Evolutionary conservation across 2,113 vertebrate species (phyloP), one percentile per base, ranked within the genome.

Genomic region (Brachyhypopomus occidentalis): DNA sequence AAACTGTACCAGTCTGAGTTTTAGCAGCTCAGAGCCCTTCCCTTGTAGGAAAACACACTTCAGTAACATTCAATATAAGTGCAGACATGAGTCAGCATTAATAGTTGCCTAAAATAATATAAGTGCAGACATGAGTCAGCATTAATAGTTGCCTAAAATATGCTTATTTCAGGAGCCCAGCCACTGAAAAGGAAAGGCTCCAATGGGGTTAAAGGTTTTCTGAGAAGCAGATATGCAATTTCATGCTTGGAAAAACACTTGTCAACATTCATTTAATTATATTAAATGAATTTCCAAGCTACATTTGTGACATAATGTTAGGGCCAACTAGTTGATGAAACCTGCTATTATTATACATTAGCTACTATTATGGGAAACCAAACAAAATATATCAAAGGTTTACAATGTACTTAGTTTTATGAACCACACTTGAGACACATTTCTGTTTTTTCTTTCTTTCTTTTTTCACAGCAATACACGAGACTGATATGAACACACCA

Each of bases 51-150:
- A 62, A 20, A n/a, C 52, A 45, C 7, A 70, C 38, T 77, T 34
- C 30, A 78, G 60, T 27, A 72, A 64, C 34, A 14, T 64, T 27
- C 27, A 66, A 41, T 75, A 56, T 74, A 45, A 58, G 45, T 22
- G 45, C 45, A 2, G 70, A 66, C 74, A 16, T 74, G 71, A 80
- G 71, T 80, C 79, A 80, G 79, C 79, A 80, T 72, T 72, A 80
- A 80, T 36, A 41, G 27, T 38, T 41, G 66, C 66, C 36, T 70
- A 34, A 34, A 70, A 41, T 34, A 70, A 67, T 75, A 56, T 64
- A 45, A 67, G 60, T 22, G 45, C 45, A 2, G 70, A 66, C 74
- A 16, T 74, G 71, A 80, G 71, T 80, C 79, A 80, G 79, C 79
- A 80, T 72, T 72, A 80, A 80, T 36, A 41, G 45, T 38, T 41